Conservation (phyloP, 1,140 invertebrate genomes). For the Scaptomyza montana region DNA sequence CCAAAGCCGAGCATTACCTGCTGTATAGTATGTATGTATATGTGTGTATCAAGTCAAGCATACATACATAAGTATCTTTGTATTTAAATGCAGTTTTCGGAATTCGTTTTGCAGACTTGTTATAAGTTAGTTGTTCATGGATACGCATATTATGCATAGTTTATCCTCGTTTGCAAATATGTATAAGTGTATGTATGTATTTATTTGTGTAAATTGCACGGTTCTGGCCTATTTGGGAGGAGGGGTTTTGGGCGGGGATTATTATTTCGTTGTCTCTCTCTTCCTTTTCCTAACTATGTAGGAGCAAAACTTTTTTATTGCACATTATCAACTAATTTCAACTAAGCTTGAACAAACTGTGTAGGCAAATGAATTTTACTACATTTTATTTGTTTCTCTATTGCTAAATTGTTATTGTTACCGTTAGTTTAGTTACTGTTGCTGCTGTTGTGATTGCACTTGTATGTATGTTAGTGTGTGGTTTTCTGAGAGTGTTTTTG, state of each 20-base stretch:
- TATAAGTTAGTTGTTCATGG: slow-evolving; percentile 26
- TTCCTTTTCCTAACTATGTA: slow-evolving; percentile 57
- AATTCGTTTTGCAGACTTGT: slow-evolving; percentile 30
- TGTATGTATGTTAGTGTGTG: slow-evolving; percentile 19
- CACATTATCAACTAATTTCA: slow-evolving; percentile 58
- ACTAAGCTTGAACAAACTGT: slow-evolving; percentile 53
- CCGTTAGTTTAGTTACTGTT: slow-evolving; percentile 41
- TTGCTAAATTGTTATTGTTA: slow-evolving; percentile 46
- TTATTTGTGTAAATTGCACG: slow-evolving; percentile 26
- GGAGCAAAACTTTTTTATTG: slow-evolving; percentile 68
- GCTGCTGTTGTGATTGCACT: slow-evolving; percentile 3
- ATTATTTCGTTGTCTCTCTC: slow-evolving; percentile 22
- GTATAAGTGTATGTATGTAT: slow-evolving; percentile 1
- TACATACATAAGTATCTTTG: slow-evolving; percentile 7
- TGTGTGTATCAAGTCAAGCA: slow-evolving; percentile 32
- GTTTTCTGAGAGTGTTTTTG: slow-evolving; percentile 26
- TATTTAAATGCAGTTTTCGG: slow-evolving; percentile 27
- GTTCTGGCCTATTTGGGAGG: slow-evolving; percentile 1
- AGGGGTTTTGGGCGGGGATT: slow-evolving; percentile 1
- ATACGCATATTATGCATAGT: slow-evolving; percentile 18
- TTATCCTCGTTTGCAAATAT: slow-evolving; percentile 13
- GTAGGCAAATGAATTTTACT: slow-evolving; percentile 52
- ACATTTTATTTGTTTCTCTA: slow-evolving; percentile 31
- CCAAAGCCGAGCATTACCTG: background rate
- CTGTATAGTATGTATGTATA: slow-evolving; percentile 9